Percentiles rank a stretch among this genome's conserved stretches.
These are phyloP conservation scores for Melangyna quadrimaculata DNA, from an alignment of 2,888 invertebrate genomes.

Conservation along the genomic window DNA sequence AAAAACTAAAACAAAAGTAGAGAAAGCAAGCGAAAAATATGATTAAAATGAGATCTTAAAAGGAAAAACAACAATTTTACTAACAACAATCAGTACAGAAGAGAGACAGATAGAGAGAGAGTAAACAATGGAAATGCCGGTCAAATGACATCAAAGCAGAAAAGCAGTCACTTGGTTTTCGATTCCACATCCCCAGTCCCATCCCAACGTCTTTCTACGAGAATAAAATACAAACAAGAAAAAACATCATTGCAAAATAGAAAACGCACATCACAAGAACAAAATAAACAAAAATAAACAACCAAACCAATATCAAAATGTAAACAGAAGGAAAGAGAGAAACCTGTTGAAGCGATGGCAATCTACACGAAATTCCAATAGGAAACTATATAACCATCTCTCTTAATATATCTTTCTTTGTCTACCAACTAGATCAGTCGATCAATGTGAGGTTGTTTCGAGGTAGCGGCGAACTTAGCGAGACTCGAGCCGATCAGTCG, in stretches of 20 bases:
- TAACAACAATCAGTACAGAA: conserved; percentile 38
- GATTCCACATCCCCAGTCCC: neutral
- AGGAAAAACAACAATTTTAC: conserved; percentile 21
- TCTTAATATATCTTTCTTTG: conserved; percentile 2
- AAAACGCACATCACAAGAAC: conserved; percentile 55
- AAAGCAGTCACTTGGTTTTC: conserved; percentile 19
- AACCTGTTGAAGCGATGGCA: conserved; percentile 51
- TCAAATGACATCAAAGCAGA: conserved; percentile 57
- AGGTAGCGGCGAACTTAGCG: conserved; percentile 43
- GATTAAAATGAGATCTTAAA: conserved; percentile 53
- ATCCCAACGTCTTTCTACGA: neutral
- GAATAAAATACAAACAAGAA: neutral
- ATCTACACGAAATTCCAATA: conserved; percentile 32
- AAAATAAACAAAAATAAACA: conserved; percentile 38
- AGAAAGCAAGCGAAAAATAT: conserved; percentile 59
- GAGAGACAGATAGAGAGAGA: conserved; percentile 23
- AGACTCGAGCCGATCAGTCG: conserved; percentile 70
- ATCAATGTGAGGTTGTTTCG: conserved; percentile 18
- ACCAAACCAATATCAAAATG: conserved; percentile 44
- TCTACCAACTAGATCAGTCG: conserved; percentile 61
- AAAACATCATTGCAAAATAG: conserved; percentile 53
- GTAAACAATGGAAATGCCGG: conserved; percentile 63
- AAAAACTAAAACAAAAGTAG: conserved; percentile 1
- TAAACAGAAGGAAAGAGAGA: conserved; percentile 65
- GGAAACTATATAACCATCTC: conserved; percentile 5